phyloP scores from a whole-genome alignment of 2,797 vertebrate species.

The Enteromius paludinosus region DNA sequence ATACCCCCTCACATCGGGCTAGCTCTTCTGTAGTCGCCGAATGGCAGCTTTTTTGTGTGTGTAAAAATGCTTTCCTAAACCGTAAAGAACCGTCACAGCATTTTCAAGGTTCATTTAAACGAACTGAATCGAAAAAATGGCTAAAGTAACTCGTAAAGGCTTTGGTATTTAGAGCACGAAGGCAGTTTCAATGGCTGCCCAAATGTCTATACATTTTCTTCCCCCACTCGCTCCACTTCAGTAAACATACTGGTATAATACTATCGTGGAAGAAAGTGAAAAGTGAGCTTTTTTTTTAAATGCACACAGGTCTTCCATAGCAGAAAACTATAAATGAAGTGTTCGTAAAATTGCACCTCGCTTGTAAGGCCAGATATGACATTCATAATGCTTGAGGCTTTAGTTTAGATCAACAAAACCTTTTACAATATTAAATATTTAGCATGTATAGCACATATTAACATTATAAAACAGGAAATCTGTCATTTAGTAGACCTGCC shows the following conservation, averaged over 20 bases:
- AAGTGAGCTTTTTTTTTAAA: background rate
- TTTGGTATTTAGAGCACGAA: slow-evolving; percentile 35
- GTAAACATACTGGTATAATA: slow-evolving; percentile 34
- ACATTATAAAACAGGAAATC: slow-evolving; percentile 28
- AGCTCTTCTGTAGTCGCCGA: slow-evolving; percentile 43
- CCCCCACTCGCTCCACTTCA: slow-evolving; percentile 47
- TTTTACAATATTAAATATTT: slow-evolving; percentile 24
- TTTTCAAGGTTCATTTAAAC: slow-evolving; percentile 11
- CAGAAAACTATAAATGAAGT: background rate
- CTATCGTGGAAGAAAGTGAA: slow-evolving; percentile 4
- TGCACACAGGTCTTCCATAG: background rate
- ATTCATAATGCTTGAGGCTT: slow-evolving; percentile 24
- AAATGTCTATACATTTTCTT: slow-evolving; percentile 50
- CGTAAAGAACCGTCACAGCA: background rate
- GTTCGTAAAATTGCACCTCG: background rate
- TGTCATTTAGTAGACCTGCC: slow-evolving; percentile 13
- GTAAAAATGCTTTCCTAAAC: slow-evolving; percentile 19
- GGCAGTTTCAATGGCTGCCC: slow-evolving; percentile 44
- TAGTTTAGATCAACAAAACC: slow-evolving; percentile 27
- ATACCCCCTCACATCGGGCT: slow-evolving; percentile 61
- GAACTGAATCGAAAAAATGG: slow-evolving; percentile 38
- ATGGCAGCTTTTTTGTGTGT: background rate
- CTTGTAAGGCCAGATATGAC: background rate
- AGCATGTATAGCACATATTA: background rate
- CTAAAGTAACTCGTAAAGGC: slow-evolving; percentile 37